These are phyloP conservation scores for Notiomystis cincta DNA, from an alignment of 2,113 vertebrate genomes.

Conservation along the genomic window DNA sequence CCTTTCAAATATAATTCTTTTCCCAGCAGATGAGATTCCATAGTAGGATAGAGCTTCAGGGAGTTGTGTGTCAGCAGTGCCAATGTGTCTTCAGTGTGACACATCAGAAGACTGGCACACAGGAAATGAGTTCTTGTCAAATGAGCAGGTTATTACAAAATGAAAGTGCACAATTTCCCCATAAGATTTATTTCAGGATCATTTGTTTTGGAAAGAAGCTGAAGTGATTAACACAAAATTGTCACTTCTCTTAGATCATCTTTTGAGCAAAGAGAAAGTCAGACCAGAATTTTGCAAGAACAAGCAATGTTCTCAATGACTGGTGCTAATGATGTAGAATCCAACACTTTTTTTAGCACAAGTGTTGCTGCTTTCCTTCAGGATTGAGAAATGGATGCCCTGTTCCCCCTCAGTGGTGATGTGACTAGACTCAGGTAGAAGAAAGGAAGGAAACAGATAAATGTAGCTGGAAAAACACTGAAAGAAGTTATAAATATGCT, in stretches of 20 bases:
- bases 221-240: neutral
- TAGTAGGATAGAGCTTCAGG: neutral
- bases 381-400: neutral
- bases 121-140: conserved; percentile 16
- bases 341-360: neutral
- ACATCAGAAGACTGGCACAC: neutral
- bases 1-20: neutral
- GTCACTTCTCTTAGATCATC: neutral
- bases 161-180: neutral
- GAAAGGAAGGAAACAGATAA: neutral
- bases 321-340: neutral
- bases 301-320: neutral
- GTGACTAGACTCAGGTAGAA: neutral
- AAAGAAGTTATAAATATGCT: neutral
- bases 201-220: neutral
- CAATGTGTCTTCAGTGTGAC: neutral
- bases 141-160: neutral
- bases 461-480: neutral
- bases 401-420: neutral
- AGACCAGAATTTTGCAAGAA: neutral
- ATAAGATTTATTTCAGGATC: neutral
- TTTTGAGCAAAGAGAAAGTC: neutral
- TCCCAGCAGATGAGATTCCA: neutral
- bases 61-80: neutral
- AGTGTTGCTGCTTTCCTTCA: neutral